Conservation (phyloP, 2,888 invertebrate species). For the Acleris cristana region DNA sequence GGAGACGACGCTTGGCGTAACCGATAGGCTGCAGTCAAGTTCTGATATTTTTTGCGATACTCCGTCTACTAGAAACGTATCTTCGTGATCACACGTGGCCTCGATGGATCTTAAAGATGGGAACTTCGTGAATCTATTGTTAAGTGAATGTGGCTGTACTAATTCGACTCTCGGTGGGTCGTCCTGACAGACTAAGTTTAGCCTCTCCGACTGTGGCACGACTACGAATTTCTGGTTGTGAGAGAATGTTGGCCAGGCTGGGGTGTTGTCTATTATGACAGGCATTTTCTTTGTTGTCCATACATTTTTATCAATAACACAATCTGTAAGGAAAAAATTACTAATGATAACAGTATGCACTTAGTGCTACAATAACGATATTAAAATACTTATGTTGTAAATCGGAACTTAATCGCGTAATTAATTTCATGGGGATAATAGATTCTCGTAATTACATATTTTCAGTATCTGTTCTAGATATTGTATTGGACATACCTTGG, state of each 20-base stretch:
- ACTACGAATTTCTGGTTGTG: background rate
- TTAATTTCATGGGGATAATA: no score
- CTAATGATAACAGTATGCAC: background rate
- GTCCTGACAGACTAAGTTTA: slow-evolving; percentile 18
- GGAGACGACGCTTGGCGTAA: background rate
- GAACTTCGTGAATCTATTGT: slow-evolving; percentile 18
- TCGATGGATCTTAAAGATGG: background rate
- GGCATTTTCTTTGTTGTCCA: slow-evolving; percentile 10
- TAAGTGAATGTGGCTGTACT: background rate
- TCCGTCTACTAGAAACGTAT: slow-evolving; percentile 15
- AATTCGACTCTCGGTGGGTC: background rate
- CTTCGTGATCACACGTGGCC: slow-evolving; percentile 27
- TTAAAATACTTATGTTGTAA: no score
- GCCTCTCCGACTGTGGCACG: slow-evolving; percentile 10
- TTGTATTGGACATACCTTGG: background rate
- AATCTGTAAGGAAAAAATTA: slow-evolving; percentile 3
- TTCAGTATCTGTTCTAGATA: no score
- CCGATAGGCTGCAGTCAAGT: slow-evolving; percentile 4
- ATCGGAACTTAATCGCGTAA: no score
- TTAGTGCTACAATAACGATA: background rate
- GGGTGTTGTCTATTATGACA: slow-evolving; percentile 13
- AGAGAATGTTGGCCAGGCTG: slow-evolving; percentile 1
- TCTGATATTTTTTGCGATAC: slow-evolving; percentile 15
- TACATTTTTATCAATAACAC: slow-evolving; percentile 12
- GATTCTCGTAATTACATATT: no score